Conservation (phyloP, 2,797 vertebrate species). For the Novumbra hubbsi region DNA sequence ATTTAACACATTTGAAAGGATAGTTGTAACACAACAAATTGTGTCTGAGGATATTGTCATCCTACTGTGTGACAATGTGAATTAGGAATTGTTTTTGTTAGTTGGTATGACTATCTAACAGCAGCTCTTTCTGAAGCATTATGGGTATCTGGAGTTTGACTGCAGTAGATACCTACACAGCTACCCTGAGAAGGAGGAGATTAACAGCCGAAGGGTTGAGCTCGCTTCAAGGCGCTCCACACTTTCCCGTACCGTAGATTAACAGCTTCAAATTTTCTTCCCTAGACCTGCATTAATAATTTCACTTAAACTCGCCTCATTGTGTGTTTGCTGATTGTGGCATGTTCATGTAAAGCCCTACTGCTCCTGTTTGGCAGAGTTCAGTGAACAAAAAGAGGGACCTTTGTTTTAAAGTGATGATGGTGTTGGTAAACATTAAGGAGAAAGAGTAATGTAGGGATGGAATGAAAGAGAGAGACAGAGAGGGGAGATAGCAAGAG, state of each 20-base stretch:
- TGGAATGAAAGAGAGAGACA: conserved; percentile 5
- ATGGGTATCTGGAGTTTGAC: conserved; percentile 16
- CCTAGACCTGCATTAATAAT: conserved; percentile 18
- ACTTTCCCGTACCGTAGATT: conserved; percentile 31
- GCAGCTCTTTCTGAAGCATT: conserved; percentile 11
- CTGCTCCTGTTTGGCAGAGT: neutral
- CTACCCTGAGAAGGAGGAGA: conserved; percentile 30
- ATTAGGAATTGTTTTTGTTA: conserved; percentile 1
- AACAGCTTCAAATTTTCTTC: conserved; percentile 36
- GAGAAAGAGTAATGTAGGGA: conserved; percentile 25
- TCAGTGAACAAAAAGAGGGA: neutral
- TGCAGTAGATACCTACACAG: conserved; percentile 26
- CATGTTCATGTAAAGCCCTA: conserved; percentile 37
- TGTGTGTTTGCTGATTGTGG: neutral
- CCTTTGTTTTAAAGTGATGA: conserved; percentile 33
- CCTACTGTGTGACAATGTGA: neutral
- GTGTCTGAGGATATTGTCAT: neutral
- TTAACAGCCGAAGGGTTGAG: conserved; percentile 41
- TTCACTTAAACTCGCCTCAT: conserved; percentile 7
- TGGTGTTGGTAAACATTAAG: conserved; percentile 52
- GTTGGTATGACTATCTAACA: neutral
- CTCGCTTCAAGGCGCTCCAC: conserved; percentile 23
- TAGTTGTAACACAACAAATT: no score
- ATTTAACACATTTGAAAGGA: no score
- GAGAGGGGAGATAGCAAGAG: neutral